Base-by-base conservation (phyloP, 2,888 invertebrate genomes). In the Ischnus inquisitorius region DNA sequence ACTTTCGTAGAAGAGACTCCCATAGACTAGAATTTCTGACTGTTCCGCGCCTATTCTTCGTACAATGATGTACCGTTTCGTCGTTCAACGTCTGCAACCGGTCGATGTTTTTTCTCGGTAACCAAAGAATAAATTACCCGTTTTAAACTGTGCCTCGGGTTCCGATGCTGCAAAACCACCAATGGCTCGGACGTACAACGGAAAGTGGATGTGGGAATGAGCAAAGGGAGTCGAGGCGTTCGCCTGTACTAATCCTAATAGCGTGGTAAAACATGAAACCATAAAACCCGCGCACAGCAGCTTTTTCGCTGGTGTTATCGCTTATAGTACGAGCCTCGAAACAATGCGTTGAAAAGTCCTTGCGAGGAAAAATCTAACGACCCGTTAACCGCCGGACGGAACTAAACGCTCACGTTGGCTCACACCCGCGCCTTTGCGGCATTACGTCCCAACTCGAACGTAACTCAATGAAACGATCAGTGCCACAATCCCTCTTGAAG, bases 331-430 rank as follows among this genome's bases (percentile, higher is more conserved):
- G 28, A 16, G 16, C 34, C 28, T 34, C 60, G 34, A 77, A 77
- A 46, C 39, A 48, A 48, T 57, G 19, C 28, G n/a, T 16, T 5
- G 16, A 19, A 28, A 34, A 25, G 14, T 0, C 12, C 12, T 41
- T 8, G 14, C n/a, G 28, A 19, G n/a, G 54, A 81, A 81, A 46
- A 77, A 71, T 68, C 39, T 62, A 65, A 85, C 76, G 82, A 82
- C 62, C 71, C 82, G 78, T 85, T 82, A 79, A 85, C 82, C 75
- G 82, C 77, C 72, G 77, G 76, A 71, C 46, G 80, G 64, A 78
- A 60, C 76, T 76, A 72, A 82, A 76, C 67, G 72, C 54, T 75
- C 68, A 46, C 48, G 16, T 46, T 64, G 67, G 77, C 54, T 71
- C 25, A 25, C 14, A 19, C 65, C 19, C 68, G 67, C 75, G 76